Evolutionary conservation across 1,140 invertebrate species (phyloP).

Genomic region (Hesperophylax magnus): DNA sequence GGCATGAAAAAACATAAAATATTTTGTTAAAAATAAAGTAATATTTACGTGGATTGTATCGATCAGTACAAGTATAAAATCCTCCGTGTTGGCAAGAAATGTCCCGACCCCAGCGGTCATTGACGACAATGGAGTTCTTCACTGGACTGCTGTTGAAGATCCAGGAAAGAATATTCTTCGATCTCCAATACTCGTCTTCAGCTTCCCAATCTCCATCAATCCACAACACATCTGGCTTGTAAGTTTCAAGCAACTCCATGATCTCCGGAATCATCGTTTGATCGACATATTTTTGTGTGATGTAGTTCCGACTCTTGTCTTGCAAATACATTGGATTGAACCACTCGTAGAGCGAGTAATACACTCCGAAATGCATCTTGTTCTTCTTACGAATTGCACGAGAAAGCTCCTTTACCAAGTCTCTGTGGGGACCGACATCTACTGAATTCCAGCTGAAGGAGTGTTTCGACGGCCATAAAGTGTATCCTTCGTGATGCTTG

Average conservation of each 20-base stretch:
- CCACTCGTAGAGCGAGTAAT: slow-evolving; percentile 94
- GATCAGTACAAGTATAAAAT: slow-evolving; percentile 87
- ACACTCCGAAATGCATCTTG: slow-evolving; percentile 85
- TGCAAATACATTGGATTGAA: slow-evolving; percentile 87
- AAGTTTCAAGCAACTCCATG: slow-evolving; percentile 81
- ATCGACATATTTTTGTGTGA: slow-evolving; percentile 76
- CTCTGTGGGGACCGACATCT: slow-evolving; percentile 87
- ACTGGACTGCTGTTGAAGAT: slow-evolving; percentile 96
- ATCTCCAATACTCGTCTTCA: slow-evolving; percentile 84
- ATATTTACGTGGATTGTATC: slow-evolving; percentile 86
- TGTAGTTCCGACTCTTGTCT: slow-evolving; percentile 81
- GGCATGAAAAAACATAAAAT: too few relatives aligned
- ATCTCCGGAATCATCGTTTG: slow-evolving; percentile 83
- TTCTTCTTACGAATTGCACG: slow-evolving; percentile 77
- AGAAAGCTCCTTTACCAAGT: slow-evolving; percentile 85
- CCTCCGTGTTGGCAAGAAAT: slow-evolving; percentile 90
- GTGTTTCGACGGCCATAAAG: slow-evolving; percentile 88
- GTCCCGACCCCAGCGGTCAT: slow-evolving; percentile 89
- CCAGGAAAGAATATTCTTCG: slow-evolving; percentile 89
- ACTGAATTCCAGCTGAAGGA: slow-evolving; percentile 93
- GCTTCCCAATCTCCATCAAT: slow-evolving; percentile 94
- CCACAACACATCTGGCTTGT: slow-evolving; percentile 93
- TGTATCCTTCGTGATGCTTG: slow-evolving; percentile 96
- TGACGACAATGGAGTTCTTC: slow-evolving; percentile 88
- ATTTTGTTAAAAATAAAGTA: neutral